Evolutionary conservation across 2,797 vertebrate genomes (phyloP).

Genomic region (Cynodonichthys magdalenae): DNA sequence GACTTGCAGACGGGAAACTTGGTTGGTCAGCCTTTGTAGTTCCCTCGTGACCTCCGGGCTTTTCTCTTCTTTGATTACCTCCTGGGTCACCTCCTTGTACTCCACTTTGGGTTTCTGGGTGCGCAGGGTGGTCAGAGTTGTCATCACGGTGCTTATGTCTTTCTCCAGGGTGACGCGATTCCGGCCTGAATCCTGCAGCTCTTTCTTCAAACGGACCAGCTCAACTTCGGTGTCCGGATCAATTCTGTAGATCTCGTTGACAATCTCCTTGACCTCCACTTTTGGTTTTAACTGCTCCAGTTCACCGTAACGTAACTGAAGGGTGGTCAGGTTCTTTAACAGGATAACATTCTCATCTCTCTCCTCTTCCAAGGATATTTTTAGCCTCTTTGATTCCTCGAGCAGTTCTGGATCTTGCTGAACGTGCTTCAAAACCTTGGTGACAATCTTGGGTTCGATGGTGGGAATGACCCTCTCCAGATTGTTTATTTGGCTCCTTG

Average conservation of each 20-base stretch:
- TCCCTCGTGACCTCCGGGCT: conserved; percentile 91
- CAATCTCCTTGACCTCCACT: conserved; percentile 88
- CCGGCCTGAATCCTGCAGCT: conserved; percentile 79
- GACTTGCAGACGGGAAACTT: conserved; percentile 85
- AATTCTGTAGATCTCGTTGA: conserved; percentile 89
- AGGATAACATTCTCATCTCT: conserved; percentile 77
- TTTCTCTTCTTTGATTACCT: conserved; percentile 91
- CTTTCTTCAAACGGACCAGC: conserved; percentile 82
- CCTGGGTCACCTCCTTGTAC: conserved; percentile 88
- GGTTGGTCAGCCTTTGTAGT: conserved; percentile 86
- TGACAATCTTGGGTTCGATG: conserved; percentile 89
- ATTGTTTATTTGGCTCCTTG: conserved; percentile 83
- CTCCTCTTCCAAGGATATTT: conserved; percentile 84
- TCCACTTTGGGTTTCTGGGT: conserved; percentile 90
- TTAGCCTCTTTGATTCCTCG: conserved; percentile 83
- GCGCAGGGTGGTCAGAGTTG: conserved; percentile 78
- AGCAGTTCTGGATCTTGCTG: conserved; percentile 85
- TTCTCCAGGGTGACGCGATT: conserved; percentile 75
- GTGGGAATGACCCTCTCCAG: conserved; percentile 88
- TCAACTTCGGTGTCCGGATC: conserved; percentile 89
- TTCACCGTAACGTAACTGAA: conserved; percentile 74
- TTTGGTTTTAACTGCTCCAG: conserved; percentile 81
- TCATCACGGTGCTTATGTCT: conserved; percentile 73
- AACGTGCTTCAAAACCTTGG: conserved; percentile 90
- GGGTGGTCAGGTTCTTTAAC: conserved; percentile 79